Base-by-base conservation (phyloP, 1,140 invertebrate genomes). In the Oryctes rhinoceros region DNA sequence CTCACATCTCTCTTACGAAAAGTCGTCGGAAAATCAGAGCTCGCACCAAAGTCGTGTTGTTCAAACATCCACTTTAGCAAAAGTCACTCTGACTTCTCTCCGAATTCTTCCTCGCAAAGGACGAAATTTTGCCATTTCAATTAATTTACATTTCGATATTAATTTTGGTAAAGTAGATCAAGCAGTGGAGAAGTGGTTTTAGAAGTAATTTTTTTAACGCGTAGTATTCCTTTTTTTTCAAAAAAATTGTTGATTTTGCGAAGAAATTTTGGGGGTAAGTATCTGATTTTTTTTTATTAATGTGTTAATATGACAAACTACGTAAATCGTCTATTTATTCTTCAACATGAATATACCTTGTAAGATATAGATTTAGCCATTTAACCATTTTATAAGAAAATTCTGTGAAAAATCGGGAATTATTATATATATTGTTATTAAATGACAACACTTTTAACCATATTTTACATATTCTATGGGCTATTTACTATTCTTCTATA, bases 1-100 rank as follows among this genome's bases (percentile, higher is more conserved):
- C 24, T 71, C 65, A 71, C 65, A 71, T 30, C 65, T 71, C 65
- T 71, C 65, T 11, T 20, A 71, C 65, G 65, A 71, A 71, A 71
- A 71, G 65, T 71, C 24, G 65, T 37, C 65, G 65, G 65, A 71
- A 71, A 71, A 71, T 71, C 24, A 71, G 24, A 71, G 24, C 5
- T 24, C 9, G 65, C 65, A 35, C 65, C 18, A 35, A 15, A 71
- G 35, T 71, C 18, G 53, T 18, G 53, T 59, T 59, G 18, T 59
- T 18, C 53, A 59, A 18, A n/a, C 53, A 59, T n/a, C n/a, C 15
- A 59, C 15, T 59, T 59, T 59, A 59, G 18, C 15, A n/a, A 59
- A 49, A 15, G 3, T 59, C 39, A 44, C n/a, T 59, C n/a, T 18
- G 53, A 59, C 18, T 2, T 15, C n/a, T 53, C 15, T n/a, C n/a